Conservation (phyloP, 2,888 invertebrate genomes). For the Stegana nigrithorax region DNA sequence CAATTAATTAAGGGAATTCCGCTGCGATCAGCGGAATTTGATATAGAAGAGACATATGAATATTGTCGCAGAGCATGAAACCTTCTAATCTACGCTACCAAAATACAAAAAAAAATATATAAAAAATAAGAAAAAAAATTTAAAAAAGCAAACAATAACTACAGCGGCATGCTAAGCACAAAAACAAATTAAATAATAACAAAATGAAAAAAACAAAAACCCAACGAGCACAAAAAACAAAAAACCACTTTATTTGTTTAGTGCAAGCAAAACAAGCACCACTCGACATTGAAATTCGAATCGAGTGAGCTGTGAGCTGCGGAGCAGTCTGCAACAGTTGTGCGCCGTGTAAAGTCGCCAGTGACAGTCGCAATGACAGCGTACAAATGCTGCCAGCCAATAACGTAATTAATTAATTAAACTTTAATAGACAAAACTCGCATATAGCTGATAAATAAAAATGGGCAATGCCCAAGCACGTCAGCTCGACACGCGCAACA, state of each 20-base stretch:
- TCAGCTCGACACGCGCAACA: conserved; percentile 42
- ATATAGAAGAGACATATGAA: conserved; percentile 24
- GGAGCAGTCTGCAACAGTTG: not conserved
- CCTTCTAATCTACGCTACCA: conserved; percentile 59
- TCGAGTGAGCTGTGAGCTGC: no score
- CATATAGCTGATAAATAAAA: conserved; percentile 19
- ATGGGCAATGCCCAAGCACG: conserved; percentile 61
- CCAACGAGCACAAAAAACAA: conserved; percentile 36
- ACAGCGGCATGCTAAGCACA: not conserved
- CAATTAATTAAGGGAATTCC: conserved; percentile 57
- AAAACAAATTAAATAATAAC: conserved; percentile 24
- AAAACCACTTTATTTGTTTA: not conserved
- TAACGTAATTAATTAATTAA: conserved; percentile 18
- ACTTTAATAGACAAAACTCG: conserved; percentile 26
- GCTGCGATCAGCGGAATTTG: conserved; percentile 60
- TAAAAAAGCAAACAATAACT: not conserved
- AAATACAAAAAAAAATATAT: no score
- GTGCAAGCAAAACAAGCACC: not conserved
- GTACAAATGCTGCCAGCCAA: conserved; percentile 7
- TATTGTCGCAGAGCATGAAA: conserved; percentile 29
- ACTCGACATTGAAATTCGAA: no score
- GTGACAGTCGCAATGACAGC: conserved; percentile 3
- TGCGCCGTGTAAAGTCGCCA: conserved; percentile 16
- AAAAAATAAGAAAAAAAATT: conserved; percentile 33
- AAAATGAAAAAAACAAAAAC: conserved; percentile 40